Base-by-base conservation (phyloP, 1,140 invertebrate genomes). In the Drosophila chauvacae region DNA sequence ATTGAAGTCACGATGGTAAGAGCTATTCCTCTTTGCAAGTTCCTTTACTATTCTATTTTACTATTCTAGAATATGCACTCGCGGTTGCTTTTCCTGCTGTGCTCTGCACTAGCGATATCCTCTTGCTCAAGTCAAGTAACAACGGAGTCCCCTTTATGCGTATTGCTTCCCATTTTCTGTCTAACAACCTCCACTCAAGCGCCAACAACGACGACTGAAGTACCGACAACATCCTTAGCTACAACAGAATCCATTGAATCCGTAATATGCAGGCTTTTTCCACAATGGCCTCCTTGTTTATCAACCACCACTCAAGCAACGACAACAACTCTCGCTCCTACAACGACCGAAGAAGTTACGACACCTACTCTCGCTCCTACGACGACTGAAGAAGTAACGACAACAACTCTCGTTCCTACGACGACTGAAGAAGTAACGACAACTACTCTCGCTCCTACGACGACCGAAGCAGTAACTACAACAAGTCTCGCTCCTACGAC, bases 1-100 rank as follows among this genome's bases (percentile, higher is more conserved):
- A 13, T 16, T 11, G 33, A 35, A 18, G 20, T 42, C 65, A 69
- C 33, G 9, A 66, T 51, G 65, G 65, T 69, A 69, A 42, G 45
- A 51, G 2, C 45, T 13, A 39, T 5, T 0, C 7, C 13, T 7
- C 18, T 16, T 11, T 14, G 0, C 10, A 23, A 65, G 33, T 37
- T 28, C 23, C 10, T 39, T 18, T 23, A 14, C 39, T 30, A 42
- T n/a, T n/a, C n/a, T n/a, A 16, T 35, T 13, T 13, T 9, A 18
- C 3, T 10, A 7, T 42, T 42, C 3, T 42, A 69, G 65, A 42
- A 10, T n/a, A 14, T 13, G 45, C 28, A 28, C 7, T 16, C 28
- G 2, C 20, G 33, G 35, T 14, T 42, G 5, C 14, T 16, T 28
- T 0, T 51, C 16, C n/a, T 18, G 3, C 16, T 69, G 37, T 69